Conservation (phyloP, 2,888 invertebrate species). For the Drosophila engyochracea region DNA sequence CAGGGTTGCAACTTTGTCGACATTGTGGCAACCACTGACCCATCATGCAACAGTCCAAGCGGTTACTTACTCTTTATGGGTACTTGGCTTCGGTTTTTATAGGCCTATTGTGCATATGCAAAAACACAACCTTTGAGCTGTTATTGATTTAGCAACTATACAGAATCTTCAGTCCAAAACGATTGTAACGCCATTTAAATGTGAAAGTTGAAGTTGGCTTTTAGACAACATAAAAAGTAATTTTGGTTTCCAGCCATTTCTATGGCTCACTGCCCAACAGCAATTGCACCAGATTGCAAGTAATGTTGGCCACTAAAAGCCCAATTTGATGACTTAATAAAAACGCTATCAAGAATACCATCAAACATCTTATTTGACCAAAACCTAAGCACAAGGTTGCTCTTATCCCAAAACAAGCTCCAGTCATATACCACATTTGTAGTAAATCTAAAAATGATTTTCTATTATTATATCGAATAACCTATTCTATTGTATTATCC, state of each 20-base stretch:
- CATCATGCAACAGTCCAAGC: slow-evolving; percentile 42
- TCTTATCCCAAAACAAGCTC: not conserved
- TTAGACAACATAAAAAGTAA: slow-evolving; percentile 31
- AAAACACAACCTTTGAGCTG: slow-evolving; percentile 43
- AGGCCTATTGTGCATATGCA: slow-evolving; percentile 37
- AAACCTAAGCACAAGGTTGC: not conserved
- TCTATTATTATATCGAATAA: not conserved
- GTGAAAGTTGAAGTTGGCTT: slow-evolving; percentile 61
- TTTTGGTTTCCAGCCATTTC: slow-evolving; percentile 20
- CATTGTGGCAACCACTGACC: slow-evolving; percentile 19
- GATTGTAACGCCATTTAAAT: slow-evolving; percentile 42
- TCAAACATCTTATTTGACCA: not conserved
- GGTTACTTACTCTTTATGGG: slow-evolving; percentile 19
- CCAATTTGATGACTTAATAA: not conserved
- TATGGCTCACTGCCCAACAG: slow-evolving; percentile 1
- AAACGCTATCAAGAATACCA: not conserved
- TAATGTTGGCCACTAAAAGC: not conserved
- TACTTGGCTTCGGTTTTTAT: slow-evolving; percentile 21
- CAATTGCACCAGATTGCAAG: slow-evolving; percentile 10
- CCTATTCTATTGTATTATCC: not conserved
- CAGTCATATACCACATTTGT: not conserved
- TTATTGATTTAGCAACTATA: slow-evolving; percentile 51
- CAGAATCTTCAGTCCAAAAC: not conserved
- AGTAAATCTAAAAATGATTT: not conserved
- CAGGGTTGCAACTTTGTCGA: slow-evolving; percentile 30